Conservation (phyloP, 2,113 vertebrate genomes). For the Crotalus horridus region DNA sequence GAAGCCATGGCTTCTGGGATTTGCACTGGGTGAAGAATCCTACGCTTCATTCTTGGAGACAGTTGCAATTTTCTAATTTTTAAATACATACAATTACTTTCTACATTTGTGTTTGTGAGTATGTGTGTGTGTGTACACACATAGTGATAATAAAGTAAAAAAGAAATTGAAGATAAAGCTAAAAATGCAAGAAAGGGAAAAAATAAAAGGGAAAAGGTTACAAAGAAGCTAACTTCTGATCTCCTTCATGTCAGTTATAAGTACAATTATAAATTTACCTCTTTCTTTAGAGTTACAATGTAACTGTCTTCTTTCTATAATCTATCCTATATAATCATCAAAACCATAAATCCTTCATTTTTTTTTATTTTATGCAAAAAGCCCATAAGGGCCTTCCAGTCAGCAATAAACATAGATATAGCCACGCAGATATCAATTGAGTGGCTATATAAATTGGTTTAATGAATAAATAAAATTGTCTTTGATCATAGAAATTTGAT, state of each 20-base stretch:
- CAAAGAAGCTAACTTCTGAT: neutral
- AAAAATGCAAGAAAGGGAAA: neutral
- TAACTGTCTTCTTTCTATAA: neutral
- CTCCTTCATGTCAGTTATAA: neutral
- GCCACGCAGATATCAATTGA: neutral
- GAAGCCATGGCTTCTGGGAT: fast-evolving
- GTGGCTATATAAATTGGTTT: neutral
- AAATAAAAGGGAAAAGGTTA: neutral
- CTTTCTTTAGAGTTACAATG: neutral
- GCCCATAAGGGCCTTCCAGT: neutral
- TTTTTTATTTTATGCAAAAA: neutral
- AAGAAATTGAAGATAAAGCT: neutral
- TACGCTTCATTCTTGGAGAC: neutral
- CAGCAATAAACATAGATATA: neutral
- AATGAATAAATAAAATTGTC: neutral
- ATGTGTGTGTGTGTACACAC: neutral
- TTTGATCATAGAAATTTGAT: neutral
- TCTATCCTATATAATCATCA: neutral
- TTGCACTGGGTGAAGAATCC: neutral
- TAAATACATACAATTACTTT: neutral
- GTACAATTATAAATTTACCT: neutral
- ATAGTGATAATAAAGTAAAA: neutral
- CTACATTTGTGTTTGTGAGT: neutral
- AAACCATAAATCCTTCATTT: neutral
- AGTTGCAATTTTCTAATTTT: neutral